Conservation (phyloP, 2,888 invertebrate species). For the Gortyna flavago region DNA sequence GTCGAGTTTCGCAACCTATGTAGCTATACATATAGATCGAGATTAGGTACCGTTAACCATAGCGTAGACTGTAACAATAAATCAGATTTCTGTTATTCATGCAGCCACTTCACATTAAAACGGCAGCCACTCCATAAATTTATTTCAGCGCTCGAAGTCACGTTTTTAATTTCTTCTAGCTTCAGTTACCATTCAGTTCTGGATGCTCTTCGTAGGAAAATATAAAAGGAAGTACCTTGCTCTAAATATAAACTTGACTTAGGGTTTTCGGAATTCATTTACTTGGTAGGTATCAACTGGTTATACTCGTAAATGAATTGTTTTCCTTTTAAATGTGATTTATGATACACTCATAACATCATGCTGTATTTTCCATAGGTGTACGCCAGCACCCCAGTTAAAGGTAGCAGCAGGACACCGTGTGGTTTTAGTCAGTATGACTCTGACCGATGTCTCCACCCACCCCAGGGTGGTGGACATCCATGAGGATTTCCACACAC, state of each 20-base stretch:
- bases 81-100: neutral
- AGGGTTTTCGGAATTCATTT: neutral
- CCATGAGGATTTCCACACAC: too few relatives aligned
- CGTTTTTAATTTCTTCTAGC: neutral
- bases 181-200: neutral
- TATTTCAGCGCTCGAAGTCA: neutral
- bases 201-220: neutral
- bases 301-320: neutral
- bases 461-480: too few relatives aligned
- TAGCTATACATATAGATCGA: neutral
- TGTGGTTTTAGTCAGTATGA: too few relatives aligned
- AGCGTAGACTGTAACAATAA: neutral
- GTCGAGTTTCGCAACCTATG: neutral
- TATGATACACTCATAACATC: neutral
- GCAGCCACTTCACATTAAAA: neutral
- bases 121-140: slow-evolving; percentile 9
- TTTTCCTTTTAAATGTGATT: neutral
- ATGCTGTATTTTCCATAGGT: neutral
- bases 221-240: neutral
- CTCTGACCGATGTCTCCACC: too few relatives aligned
- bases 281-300: neutral
- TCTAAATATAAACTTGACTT: slow-evolving; percentile 6
- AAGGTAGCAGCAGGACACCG: too few relatives aligned
- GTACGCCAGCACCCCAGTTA: too few relatives aligned
- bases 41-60: neutral